Evolutionary conservation across 2,888 invertebrate species (phyloP).

Genomic region (Palloptera scutellata): DNA sequence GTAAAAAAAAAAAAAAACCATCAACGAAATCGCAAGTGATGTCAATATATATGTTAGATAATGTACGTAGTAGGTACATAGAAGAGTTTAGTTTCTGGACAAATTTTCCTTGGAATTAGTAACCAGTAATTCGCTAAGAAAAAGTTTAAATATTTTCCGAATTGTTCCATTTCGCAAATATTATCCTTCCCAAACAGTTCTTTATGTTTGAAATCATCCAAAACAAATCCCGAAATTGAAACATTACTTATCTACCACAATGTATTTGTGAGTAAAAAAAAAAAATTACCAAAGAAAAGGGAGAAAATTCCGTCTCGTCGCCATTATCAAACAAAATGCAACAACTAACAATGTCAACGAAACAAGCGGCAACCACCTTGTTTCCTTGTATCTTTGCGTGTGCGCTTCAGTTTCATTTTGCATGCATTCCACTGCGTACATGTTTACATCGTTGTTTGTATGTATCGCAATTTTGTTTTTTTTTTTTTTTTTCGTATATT

Average conservation of each 20-base stretch:
- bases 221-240: neutral
- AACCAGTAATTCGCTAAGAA: too few species aligned
- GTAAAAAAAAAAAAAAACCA: too few species aligned
- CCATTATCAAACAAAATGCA: neutral
- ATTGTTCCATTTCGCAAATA: too few species aligned
- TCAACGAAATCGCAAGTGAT: too few species aligned
- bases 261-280: neutral
- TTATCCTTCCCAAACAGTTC: too few species aligned
- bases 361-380: slow-evolving; percentile 14
- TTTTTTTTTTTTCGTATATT: slow-evolving; percentile 7
- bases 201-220: too few species aligned
- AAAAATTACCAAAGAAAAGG: neutral
- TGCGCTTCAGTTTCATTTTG: slow-evolving; percentile 12
- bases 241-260: slow-evolving; percentile 31
- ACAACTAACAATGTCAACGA: slow-evolving; percentile 7
- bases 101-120: too few species aligned
- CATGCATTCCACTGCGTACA: slow-evolving; percentile 11
- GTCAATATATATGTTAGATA: too few species aligned
- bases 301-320: slow-evolving; percentile 7
- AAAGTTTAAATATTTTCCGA: too few species aligned
- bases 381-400: neutral
- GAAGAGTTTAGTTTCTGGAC: too few species aligned
- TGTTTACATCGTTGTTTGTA: slow-evolving; percentile 4
- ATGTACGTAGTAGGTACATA: too few species aligned
- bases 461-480: slow-evolving; percentile 27